Evolutionary conservation across 1,140 invertebrate species (phyloP).

Genomic region (Dreissena polymorpha): DNA sequence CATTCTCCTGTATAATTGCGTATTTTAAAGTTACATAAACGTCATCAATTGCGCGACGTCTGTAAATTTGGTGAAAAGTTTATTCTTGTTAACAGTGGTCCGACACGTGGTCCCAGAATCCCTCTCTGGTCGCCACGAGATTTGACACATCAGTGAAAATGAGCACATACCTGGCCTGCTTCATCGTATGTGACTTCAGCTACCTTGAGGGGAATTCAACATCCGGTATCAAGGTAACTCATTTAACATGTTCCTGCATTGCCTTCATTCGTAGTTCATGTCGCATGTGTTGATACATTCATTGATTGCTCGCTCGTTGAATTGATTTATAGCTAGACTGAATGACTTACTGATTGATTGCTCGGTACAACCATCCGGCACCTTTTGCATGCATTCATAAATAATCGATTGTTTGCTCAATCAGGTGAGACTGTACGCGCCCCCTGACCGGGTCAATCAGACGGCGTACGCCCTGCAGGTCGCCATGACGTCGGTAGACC

Average conservation of each 20-base stretch:
- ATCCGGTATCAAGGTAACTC: conserved; percentile 61
- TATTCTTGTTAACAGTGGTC: neutral
- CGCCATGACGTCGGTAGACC: conserved; percentile 89
- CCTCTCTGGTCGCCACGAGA: conserved; percentile 75
- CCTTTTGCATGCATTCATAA: too few relatives aligned
- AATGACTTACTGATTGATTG: too few relatives aligned
- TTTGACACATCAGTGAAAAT: conserved; percentile 92
- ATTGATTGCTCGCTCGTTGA: too few relatives aligned
- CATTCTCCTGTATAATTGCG: too few relatives aligned
- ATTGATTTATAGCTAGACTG: too few relatives aligned
- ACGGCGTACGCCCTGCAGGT: conserved; percentile 90
- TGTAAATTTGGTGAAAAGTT: too few relatives aligned
- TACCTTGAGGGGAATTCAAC: conserved; percentile 68
- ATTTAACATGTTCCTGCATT: neutral
- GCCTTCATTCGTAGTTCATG: neutral
- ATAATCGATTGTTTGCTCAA: too few relatives aligned
- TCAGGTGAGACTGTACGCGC: conserved; percentile 86
- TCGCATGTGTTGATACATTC: neutral
- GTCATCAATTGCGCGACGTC: too few relatives aligned
- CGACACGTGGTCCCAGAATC: conserved; percentile 21
- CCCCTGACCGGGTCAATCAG: conserved; percentile 88
- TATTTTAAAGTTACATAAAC: too few relatives aligned
- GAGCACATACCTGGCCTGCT: conserved; percentile 95
- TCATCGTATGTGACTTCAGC: conserved; percentile 94
- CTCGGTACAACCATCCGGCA: too few relatives aligned